Evolutionary conservation across 2,888 invertebrate species (phyloP), one percentile per base, ranked within the genome.

Genomic region (Urechis unicinctus): DNA sequence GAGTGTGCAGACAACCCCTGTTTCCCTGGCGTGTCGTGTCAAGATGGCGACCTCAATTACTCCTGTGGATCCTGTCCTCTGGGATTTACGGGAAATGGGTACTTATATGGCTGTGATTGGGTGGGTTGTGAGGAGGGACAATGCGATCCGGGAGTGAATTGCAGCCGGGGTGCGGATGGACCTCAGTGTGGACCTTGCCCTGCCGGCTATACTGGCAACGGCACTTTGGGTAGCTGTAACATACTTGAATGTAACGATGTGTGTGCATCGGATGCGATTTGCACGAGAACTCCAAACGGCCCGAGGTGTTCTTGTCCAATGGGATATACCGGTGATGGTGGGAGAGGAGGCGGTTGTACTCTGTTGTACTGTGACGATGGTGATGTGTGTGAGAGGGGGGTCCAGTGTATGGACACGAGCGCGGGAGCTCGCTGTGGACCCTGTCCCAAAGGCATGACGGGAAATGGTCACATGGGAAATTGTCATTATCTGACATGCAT

Each of bases 131-230:
- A 50, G 3, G 31, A 5, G 9, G 24, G 43, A 42, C n/a, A n/a
- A n/a, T n/a, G n/a, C n/a, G n/a, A n/a, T n/a, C n/a, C n/a, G 51
- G 51, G 22, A 22, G 51, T 25, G 29, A 41, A 4, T 26, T 44
- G 45, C 52, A 5, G 22, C 9, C 65, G 2, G 5, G 25, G 3
- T 17, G 4, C 26, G 9, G n/a, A 1, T 91, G 0, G 89, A 83
- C 73, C 91, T 71, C 82, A 84, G 51, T 93, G 92, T 72, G 86
- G 87, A 44, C 75, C 85, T 54, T 84, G 93, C 80, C 83, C 87
- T 53, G 68, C 81, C 55, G 92, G 92, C 24, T 85, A 81, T 57
- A 81, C 82, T 17, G 85, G 87, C 46, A 56, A 58, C 22, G 60
- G 60, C 24, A 58, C 50, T 6, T 2, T 43, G 25, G 30, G 48